Conservation (phyloP, 2,797 vertebrate genomes). For the Coreius guichenoti region DNA sequence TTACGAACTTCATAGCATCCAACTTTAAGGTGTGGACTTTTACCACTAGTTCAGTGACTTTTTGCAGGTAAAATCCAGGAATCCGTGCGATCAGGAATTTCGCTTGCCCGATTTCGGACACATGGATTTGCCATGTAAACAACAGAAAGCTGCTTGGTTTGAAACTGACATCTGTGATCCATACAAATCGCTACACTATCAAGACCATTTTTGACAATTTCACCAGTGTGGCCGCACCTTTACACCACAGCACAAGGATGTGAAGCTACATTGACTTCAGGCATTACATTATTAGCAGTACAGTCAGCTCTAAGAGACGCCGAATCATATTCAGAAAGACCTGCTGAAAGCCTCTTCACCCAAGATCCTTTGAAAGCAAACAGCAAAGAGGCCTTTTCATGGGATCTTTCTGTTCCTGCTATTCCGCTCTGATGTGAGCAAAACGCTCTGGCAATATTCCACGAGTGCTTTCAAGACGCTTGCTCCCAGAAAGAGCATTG, state of each 20-base stretch:
- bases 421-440: constrained; percentile 23
- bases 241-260: not conserved
- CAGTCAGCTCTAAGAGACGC: not conserved
- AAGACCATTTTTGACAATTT: not conserved
- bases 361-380: constrained; percentile 43
- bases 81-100: too few relatives aligned
- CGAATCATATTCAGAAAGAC: constrained; percentile 6
- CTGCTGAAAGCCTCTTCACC: constrained; percentile 7
- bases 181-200: not conserved
- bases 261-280: not conserved
- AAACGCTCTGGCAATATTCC: constrained; percentile 9
- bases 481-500: not conserved
- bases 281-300: not conserved
- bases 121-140: not conserved
- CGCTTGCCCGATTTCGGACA: not conserved
- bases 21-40: too few relatives aligned
- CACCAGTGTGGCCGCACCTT: not conserved
- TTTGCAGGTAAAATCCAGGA: too few relatives aligned
- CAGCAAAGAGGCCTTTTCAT: constrained; percentile 24
- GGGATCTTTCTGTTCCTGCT: constrained; percentile 13
- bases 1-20: too few relatives aligned
- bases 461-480: constrained; percentile 3
- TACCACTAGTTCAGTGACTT: too few relatives aligned
- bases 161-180: not conserved
- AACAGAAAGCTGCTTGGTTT: not conserved